A percentile compares a stretch with the other conserved stretches of the same genome.
Evolutionary conservation across 1,140 invertebrate genomes (phyloP).

Genomic region (Brachionus manjavacas): DNA sequence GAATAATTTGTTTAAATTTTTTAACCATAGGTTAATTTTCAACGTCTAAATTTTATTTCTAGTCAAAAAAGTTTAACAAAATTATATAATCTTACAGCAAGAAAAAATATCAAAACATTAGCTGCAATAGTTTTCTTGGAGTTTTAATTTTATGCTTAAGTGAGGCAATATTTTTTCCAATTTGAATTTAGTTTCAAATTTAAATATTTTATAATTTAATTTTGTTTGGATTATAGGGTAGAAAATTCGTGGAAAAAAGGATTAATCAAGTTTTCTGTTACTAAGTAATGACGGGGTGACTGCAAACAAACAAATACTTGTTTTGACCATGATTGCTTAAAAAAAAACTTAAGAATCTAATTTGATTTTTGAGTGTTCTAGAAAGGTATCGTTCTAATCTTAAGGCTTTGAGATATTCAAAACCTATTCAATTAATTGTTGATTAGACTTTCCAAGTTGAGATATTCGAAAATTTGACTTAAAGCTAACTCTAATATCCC

Average conservation of each 20-base stretch:
- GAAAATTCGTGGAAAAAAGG: neutral
- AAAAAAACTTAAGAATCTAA: neutral
- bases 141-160: neutral
- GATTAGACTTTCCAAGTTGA: neutral
- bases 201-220: neutral
- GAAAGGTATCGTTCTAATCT: neutral
- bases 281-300: neutral
- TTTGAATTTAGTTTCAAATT: neutral
- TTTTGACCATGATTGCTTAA: neutral
- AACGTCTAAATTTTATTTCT: neutral
- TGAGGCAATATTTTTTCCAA: neutral
- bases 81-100: neutral
- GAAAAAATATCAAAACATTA: neutral
- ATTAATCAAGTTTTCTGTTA: neutral
- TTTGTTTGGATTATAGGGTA: neutral
- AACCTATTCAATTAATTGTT: neutral
- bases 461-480: neutral
- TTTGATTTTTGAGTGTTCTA: neutral
- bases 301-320: neutral
- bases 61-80: neutral
- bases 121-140: neutral
- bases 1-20: conserved; percentile 35
- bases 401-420: neutral
- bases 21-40: conserved; percentile 17
- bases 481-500: neutral